Base-by-base conservation (phyloP, 2,113 vertebrate species). In the Brachyhypopomus occidentalis region DNA sequence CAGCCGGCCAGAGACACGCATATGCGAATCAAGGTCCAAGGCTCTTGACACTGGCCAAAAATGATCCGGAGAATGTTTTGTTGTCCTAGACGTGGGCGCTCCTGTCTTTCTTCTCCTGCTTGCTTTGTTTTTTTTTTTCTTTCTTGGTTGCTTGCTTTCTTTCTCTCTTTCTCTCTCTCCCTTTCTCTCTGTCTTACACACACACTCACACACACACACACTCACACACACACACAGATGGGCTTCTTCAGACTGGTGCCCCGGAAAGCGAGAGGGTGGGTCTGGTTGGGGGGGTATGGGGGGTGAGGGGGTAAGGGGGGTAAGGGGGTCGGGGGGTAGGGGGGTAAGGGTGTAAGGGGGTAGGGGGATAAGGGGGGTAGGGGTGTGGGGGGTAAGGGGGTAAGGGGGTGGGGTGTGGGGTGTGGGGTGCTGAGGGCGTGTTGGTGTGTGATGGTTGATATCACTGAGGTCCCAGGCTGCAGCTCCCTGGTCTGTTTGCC, bases 401-500 rank as follows among this genome's bases (percentile, higher is more conserved):
- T n/a, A n/a, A n/a, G n/a, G 8, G 52, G 8, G 2, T 59, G 7
- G 66, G 30, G 36, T 62, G 56, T 52, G 78, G 64, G 77, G 75
- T 30, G 75, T n/a, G 17, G n/a, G 12, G 74, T 36, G 72, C 72
- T 67, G 70, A 63, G 81, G 70, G 78, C 82, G 41, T 41, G 41
- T 83, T 73, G 82, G 76, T 85, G 81, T 80, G 85, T 79, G 88
- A 87, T 86, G 87, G 83, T 82, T 87, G 85, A 88, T 88, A 89
- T 89, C 88, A 89, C 82, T 67, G 83, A 84, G 73, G 86, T 89
- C 86, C 85, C 88, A 89, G 88, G 84, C 88, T 85, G 75, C 80
- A 72, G 80, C 86, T 77, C 81, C 86, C 72, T 76, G 86, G 83
- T 87, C 88, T 89, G 88, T 89, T 89, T 89, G 86, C 86, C 85